A percentile compares a stretch with the other conserved stretches of the same genome.
Evolutionary conservation across 2,797 vertebrate species (phyloP).

Genomic region (Rhinatrema bivittatum): DNA sequence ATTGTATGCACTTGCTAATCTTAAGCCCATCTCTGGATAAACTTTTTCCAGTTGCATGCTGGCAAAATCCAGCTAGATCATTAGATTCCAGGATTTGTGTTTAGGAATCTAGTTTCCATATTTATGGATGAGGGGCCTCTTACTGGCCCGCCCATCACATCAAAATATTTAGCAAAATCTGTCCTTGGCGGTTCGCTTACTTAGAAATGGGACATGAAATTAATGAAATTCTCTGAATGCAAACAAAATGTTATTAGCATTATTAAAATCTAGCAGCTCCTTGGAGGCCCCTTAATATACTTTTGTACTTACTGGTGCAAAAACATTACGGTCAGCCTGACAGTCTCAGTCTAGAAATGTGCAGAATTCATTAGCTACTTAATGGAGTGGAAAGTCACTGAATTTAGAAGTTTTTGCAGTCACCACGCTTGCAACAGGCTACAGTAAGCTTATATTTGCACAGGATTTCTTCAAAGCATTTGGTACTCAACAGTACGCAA

Average conservation of each 20-base stretch:
- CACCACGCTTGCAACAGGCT: constrained; percentile 10
- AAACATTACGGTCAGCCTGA: constrained; percentile 23
- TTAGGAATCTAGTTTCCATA: constrained; percentile 12
- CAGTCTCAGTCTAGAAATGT: constrained; percentile 28
- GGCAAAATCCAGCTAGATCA: no score
- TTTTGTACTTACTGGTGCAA: constrained; percentile 28
- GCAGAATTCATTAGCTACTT: constrained; percentile 36
- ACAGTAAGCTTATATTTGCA: constrained; percentile 15
- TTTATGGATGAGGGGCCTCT: constrained; percentile 8
- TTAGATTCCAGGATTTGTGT: constrained; percentile 9
- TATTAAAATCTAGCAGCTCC: constrained; percentile 27
- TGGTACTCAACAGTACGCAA: no score
- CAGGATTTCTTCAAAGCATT: neutral
- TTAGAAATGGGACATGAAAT: constrained; percentile 23
- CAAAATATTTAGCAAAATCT: constrained; percentile 16
- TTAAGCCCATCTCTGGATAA: no score
- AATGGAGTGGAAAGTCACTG: constrained; percentile 31
- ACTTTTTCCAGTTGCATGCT: no score
- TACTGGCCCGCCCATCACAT: constrained; percentile 4
- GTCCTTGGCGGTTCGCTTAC: constrained; percentile 8
- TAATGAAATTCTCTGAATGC: constrained; percentile 27
- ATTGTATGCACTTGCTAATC: no score
- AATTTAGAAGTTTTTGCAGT: constrained; percentile 25
- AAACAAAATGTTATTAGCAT: constrained; percentile 29
- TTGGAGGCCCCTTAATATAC: neutral